Conservation (phyloP, 2,113 vertebrate genomes). For the Alaudala cheleensis region DNA sequence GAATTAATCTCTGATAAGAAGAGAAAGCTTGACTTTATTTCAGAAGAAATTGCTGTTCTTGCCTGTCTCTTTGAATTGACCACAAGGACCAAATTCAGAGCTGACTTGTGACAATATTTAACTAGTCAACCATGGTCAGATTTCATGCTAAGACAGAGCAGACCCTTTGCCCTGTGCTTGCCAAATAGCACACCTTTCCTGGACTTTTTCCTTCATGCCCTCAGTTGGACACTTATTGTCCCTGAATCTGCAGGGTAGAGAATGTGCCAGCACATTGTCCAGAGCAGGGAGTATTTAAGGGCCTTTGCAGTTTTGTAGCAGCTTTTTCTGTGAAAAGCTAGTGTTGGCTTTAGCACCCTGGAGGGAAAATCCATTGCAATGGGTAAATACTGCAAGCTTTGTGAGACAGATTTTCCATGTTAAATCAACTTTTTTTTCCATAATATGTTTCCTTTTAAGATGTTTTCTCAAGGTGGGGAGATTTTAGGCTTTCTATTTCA, state of each 20-base stretch:
- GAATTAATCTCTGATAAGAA: not conserved
- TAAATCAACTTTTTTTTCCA: not conserved
- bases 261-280: not conserved
- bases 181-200: fast-evolving
- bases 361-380: not conserved
- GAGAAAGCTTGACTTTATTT: not conserved
- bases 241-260: not conserved
- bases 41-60: not conserved
- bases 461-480: not conserved
- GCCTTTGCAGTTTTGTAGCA: not conserved
- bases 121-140: not conserved
- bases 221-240: not conserved
- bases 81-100: not conserved
- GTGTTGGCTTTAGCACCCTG: not conserved
- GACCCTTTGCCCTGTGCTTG: not conserved
- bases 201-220: not conserved
- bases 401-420: not conserved
- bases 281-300: not conserved
- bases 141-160: not conserved
- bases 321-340: not conserved
- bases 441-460: not conserved
- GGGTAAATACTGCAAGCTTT: not conserved
- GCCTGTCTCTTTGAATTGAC: not conserved
- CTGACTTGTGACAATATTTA: not conserved
- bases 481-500: not conserved